Conservation (phyloP, 1,140 invertebrate species). For the Brachionus rubens region DNA sequence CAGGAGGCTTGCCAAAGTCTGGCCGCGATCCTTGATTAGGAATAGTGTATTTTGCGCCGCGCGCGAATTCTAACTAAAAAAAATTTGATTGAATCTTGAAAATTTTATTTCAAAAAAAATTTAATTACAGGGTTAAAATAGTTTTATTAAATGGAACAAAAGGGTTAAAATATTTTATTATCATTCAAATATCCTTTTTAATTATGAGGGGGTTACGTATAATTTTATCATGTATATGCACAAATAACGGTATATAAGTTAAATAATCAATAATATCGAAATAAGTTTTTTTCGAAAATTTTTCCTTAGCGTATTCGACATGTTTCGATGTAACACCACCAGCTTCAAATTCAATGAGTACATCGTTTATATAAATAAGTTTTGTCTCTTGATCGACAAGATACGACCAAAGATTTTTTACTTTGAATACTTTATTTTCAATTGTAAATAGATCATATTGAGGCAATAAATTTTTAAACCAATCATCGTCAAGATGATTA, state of each 20-base stretch:
- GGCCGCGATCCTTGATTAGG: too few species aligned
- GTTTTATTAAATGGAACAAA: not conserved
- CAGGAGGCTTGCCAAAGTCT: too few species aligned
- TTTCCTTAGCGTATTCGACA: slow-evolving; percentile 41
- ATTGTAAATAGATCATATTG: slow-evolving; percentile 33
- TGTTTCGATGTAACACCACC: slow-evolving; percentile 41
- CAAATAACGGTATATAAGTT: slow-evolving; percentile 39
- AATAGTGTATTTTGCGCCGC: too few species aligned
- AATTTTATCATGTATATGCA: slow-evolving; percentile 43
- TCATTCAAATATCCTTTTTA: slow-evolving; percentile 30
- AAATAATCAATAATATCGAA: slow-evolving; percentile 41
- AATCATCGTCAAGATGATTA: slow-evolving; percentile 30
- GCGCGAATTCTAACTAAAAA: too few species aligned
- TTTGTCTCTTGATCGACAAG: slow-evolving; percentile 19
- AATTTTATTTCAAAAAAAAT: not conserved
- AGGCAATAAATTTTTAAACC: slow-evolving; percentile 30
- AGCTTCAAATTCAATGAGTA: slow-evolving; percentile 34
- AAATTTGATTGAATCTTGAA: not conserved
- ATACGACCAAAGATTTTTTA: slow-evolving; percentile 23
- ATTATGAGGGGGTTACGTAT: slow-evolving; percentile 11
- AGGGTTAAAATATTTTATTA: not conserved
- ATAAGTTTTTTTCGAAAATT: slow-evolving; percentile 22
- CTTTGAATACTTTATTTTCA: slow-evolving; percentile 43
- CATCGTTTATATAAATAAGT: slow-evolving; percentile 29
- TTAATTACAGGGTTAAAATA: not conserved